These are phyloP conservation scores for Callospermophilus lateralis DNA, from an alignment of 2,113 vertebrate genomes.

Conservation along the genomic window DNA sequence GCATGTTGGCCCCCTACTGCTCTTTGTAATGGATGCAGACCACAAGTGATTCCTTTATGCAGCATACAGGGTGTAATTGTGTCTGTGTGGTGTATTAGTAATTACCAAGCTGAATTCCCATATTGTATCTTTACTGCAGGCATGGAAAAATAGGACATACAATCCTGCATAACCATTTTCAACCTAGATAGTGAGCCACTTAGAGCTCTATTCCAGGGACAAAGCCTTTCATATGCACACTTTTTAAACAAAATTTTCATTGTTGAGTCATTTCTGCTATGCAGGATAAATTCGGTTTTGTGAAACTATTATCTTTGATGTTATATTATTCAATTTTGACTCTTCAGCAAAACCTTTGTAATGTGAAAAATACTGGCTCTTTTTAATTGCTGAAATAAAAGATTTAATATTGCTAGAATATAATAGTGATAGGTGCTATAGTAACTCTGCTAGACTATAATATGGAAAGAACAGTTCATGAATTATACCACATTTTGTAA, in stretches of 20 bases:
- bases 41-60: slow-evolving; percentile 96
- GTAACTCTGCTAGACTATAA: neutral
- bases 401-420: slow-evolving; percentile 28
- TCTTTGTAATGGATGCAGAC: slow-evolving; percentile 90
- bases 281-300: slow-evolving; percentile 74
- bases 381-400: slow-evolving; percentile 68
- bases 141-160: slow-evolving; percentile 90
- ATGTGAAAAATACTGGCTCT: slow-evolving; percentile 31
- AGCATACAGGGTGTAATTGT: slow-evolving; percentile 96
- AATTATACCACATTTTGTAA: neutral
- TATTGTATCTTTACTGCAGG: slow-evolving; percentile 94
- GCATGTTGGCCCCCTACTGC: slow-evolving; percentile 86
- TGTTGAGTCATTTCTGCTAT: slow-evolving; percentile 76
- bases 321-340: slow-evolving; percentile 22
- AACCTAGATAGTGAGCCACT: slow-evolving; percentile 89
- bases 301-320: slow-evolving; percentile 77
- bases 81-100: slow-evolving; percentile 95
- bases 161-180: slow-evolving; percentile 86
- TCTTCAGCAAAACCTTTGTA: slow-evolving; percentile 43
- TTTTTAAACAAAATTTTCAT: slow-evolving; percentile 80
- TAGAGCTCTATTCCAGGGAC: slow-evolving; percentile 83
- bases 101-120: slow-evolving; percentile 96
- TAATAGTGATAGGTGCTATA: neutral
- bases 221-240: slow-evolving; percentile 85
- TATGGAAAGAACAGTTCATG: neutral